Evolutionary conservation across 1,140 invertebrate genomes (phyloP), one percentile per base, ranked within the genome.

Genomic region (Papilio polyxenes): DNA sequence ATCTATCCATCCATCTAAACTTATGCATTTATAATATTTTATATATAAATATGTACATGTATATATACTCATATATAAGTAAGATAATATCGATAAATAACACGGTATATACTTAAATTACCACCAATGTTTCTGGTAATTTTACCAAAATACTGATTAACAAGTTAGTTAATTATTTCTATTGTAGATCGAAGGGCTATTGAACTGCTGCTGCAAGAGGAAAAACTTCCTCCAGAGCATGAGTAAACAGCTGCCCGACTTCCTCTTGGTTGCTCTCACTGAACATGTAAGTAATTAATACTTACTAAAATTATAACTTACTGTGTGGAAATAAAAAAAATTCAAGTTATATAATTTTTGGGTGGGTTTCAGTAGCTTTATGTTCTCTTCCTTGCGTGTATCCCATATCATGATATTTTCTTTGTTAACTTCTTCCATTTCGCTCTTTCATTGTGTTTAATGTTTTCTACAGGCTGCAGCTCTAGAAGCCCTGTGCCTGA

Each of bases 171-270:
- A 37, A 37, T 23, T 80, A 62, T 76, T 62, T 83, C 20, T 87
- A 84, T 85, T 86, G 44, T 92, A 98, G 97, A 86, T 98, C 81
- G 96, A 96, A 81, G 96, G 95, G 15, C 89, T 98, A 31, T 90
- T 98, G 83, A 94, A 94, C 20, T 98, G 97, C 88, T 98, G 97
- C 88, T 97, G 97, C 88, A 96, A 96, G 84, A 95, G 97, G 83
- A 98, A 98, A 93, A 96, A 96, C 83, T 98, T 98, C 88, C 95
- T 98, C 23, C 94, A 95, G 77, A 95, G 96, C 76, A 93, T 98
- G 89, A 96, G 96, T 82, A 97, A 97, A 85, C 96, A 92, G 94
- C 96, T 87, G 91, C 97, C 85, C 95, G 96, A 97, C 82, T 97
- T 97, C 83, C 95, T 98, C 88, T 91, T 98, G 69, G 93, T 98